These are phyloP conservation scores for Hystrix cristata DNA, from an alignment of 2,113 vertebrate species.

Conservation along the genomic window DNA sequence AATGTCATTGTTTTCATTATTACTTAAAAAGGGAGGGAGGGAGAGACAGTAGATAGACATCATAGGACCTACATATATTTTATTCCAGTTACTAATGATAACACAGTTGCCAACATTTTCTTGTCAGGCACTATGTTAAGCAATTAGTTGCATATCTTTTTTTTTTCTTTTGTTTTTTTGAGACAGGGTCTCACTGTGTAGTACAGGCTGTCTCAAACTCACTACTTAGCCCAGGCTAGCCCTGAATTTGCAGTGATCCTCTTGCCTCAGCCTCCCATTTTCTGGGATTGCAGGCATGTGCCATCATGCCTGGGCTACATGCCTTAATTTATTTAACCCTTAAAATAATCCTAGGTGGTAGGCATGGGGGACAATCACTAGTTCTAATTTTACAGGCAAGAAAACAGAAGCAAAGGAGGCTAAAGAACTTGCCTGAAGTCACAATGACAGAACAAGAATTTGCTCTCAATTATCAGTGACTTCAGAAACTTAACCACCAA, in stretches of 20 bases:
- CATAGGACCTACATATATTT: background rate
- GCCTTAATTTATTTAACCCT: conserved; percentile 34
- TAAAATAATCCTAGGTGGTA: background rate
- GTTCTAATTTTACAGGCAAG: background rate
- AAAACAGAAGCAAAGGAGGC: background rate
- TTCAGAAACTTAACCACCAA: conserved; percentile 27
- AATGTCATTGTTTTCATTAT: background rate
- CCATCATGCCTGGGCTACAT: background rate
- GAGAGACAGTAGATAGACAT: background rate
- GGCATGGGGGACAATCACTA: background rate
- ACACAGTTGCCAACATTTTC: background rate
- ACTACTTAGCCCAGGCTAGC: background rate
- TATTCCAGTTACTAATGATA: background rate
- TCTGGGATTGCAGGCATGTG: background rate
- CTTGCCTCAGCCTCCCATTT: background rate
- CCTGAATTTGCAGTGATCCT: background rate
- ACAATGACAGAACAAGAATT: background rate
- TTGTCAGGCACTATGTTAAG: background rate
- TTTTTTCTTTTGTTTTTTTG: background rate
- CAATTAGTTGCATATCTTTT: background rate
- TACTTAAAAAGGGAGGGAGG: background rate
- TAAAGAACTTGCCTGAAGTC: conserved; percentile 24
- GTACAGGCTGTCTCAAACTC: background rate
- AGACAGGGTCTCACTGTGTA: background rate
- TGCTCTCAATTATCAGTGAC: background rate